phyloP scores from a whole-genome alignment of 2,888 invertebrate species.

The Cenopis cana region DNA sequence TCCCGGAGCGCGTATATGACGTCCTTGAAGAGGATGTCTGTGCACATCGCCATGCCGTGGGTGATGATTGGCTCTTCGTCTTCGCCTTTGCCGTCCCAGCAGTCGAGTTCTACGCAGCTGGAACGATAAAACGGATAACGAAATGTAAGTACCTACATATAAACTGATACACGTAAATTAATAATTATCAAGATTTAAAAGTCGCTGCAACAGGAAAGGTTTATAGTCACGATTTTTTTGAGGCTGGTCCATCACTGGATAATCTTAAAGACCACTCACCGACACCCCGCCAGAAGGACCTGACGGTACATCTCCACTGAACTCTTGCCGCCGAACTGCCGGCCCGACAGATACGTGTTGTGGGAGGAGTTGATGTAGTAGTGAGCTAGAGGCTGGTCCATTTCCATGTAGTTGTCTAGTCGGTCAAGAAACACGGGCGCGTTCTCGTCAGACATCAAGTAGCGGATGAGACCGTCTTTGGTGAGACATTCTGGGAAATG shows the following conservation, averaged over 20 bases:
- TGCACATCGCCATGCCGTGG: slow-evolving; percentile 99
- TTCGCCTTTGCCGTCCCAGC: slow-evolving; percentile 99
- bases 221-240: too few relatives aligned
- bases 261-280: slow-evolving; percentile 81
- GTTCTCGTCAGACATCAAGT: slow-evolving; percentile 99
- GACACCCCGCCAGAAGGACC: slow-evolving; percentile 97
- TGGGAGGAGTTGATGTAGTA: slow-evolving; percentile 99
- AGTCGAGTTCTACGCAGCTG: slow-evolving; percentile 98
- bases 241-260: too few relatives aligned
- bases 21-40: slow-evolving; percentile 98
- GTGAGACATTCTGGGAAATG: slow-evolving; percentile 89
- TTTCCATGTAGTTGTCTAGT: slow-evolving; percentile 98
- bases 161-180: too few relatives aligned
- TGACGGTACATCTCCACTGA: slow-evolving; percentile 99
- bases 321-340: slow-evolving; percentile 99
- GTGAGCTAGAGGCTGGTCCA: slow-evolving; percentile 99
- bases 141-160: not conserved
- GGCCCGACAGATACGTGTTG: slow-evolving; percentile 96
- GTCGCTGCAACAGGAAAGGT: too few relatives aligned
- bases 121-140: slow-evolving; percentile 33
- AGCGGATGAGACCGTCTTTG: slow-evolving; percentile 98
- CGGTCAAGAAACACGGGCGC: slow-evolving; percentile 99
- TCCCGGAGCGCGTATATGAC: slow-evolving; percentile 98
- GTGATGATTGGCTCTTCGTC: slow-evolving; percentile 99
- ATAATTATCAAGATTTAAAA: too few relatives aligned